Base-by-base conservation (phyloP, 2,888 invertebrate species). In the Caenorhabditis becei region DNA sequence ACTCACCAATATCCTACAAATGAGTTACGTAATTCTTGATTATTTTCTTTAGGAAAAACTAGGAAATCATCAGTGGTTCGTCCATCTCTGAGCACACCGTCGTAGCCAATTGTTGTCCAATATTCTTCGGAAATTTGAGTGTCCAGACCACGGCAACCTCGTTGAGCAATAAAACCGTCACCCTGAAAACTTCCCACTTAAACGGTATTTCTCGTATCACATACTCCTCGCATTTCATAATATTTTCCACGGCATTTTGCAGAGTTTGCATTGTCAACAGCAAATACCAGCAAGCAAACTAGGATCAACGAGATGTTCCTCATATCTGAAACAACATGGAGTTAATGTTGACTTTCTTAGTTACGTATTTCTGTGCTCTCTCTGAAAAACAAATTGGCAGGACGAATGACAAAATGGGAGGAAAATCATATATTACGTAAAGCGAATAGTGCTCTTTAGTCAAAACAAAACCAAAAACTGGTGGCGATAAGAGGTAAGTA, bases 51-150 rank as follows among this genome's bases (percentile, higher is more conserved):
- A 11, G 82, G 78, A 66, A 87, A 84, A n/a, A 51, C 41, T 24
- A 88, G 47, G 65, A 88, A 88, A 44, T 88, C 87, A 47, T 81
- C 74, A 1, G 62, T 63, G 14, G 80, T 77, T 2, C 86, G 67
- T 4, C 83, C 84, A 41, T 81, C 80, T 7, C 82, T 59, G 23
- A 87, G 71, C 51, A 51, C 28, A 20, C 87, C 87, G 66, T 86
- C 85, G 65, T 83, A 85, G n/a, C 84, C 84, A 18, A 88, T 71
- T 4, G 83, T 82, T 7, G 86, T 84, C 87, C 87, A 88, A 54
- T 86, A 88, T 47, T 88, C 86, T 23, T 87, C 87, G 11, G 81
- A 79, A 23, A 88, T 86, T 75, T 84, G 79, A 4, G 67, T 44
- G 23, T 81, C 71, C 0, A 71, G 49, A 16, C 71, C 71, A 32